These are phyloP conservation scores for Frankliniella fusca DNA, from an alignment of 2,888 invertebrate genomes.

Conservation along the genomic window DNA sequence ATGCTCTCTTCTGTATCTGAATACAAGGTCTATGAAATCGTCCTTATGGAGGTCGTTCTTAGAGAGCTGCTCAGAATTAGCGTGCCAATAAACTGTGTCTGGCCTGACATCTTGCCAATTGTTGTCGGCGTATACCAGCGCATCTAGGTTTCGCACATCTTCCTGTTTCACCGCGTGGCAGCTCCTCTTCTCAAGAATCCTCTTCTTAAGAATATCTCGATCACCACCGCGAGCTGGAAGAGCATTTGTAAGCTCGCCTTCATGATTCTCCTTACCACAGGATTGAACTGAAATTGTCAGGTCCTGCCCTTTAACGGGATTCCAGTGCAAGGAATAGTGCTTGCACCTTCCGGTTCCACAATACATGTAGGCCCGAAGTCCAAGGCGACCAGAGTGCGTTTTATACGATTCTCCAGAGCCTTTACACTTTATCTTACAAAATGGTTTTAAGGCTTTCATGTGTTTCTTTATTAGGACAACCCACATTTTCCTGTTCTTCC, in stretches of 20 bases:
- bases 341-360: not conserved
- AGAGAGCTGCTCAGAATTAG: not conserved
- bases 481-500: not conserved
- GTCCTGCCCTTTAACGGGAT: not conserved
- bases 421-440: not conserved
- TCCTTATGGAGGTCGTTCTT: not conserved
- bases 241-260: not conserved
- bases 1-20: not conserved
- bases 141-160: not conserved
- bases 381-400: not conserved
- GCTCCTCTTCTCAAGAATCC: not conserved
- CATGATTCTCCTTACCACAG: not conserved
- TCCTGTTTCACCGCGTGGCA: not conserved
- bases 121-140: not conserved
- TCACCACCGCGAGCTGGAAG: not conserved
- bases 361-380: not conserved
- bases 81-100: conserved; percentile 3
- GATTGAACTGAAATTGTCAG: not conserved
- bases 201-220: not conserved
- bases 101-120: too few relatives aligned
- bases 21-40: not conserved
- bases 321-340: not conserved
- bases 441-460: not conserved
- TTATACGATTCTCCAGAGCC: not conserved
- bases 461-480: not conserved